Percentiles rank a stretch among this genome's conserved stretches.
phyloP scores from a whole-genome alignment of 2,113 vertebrate genomes.

The Heterotis niloticus region DNA sequence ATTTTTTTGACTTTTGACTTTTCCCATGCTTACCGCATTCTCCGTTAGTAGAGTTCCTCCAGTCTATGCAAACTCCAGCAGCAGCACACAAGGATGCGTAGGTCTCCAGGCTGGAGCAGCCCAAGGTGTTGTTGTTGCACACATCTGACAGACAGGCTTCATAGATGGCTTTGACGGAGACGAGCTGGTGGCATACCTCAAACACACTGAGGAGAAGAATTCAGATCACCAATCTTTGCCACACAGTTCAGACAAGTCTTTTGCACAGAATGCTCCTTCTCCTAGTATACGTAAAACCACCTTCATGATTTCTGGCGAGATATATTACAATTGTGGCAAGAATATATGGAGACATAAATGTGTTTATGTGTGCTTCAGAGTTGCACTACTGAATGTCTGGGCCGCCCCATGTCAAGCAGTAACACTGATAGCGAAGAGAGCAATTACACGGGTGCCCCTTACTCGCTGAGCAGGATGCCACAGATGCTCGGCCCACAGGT shows the following conservation, averaged over 20 bases:
- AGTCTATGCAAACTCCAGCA: conserved; percentile 72
- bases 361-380: too few species aligned
- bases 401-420: too few species aligned
- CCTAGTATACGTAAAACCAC: too few species aligned
- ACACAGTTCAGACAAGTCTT: background rate
- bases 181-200: conserved; percentile 51
- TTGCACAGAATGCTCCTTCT: background rate
- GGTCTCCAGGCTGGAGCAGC: conserved; percentile 72
- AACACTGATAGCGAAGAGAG: background rate
- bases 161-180: conserved; percentile 60
- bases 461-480: conserved; percentile 72
- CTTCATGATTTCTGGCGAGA: too few species aligned
- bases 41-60: conserved; percentile 68
- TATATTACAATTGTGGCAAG: too few species aligned
- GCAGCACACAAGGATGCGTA: conserved; percentile 73
- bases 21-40: conserved; percentile 68
- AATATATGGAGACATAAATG: too few species aligned
- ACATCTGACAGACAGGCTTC: conserved; percentile 63
- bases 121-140: conserved; percentile 50
- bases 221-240: background rate
- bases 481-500: conserved; percentile 58
- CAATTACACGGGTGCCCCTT: conserved; percentile 38
- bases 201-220: conserved; percentile 63
- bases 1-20: background rate
- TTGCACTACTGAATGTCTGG: too few species aligned